Percentiles rank a stretch among this genome's conserved stretches.
Conservation (phyloP, 2,797 vertebrate genomes). For the Alosa sapidissima region DNA sequence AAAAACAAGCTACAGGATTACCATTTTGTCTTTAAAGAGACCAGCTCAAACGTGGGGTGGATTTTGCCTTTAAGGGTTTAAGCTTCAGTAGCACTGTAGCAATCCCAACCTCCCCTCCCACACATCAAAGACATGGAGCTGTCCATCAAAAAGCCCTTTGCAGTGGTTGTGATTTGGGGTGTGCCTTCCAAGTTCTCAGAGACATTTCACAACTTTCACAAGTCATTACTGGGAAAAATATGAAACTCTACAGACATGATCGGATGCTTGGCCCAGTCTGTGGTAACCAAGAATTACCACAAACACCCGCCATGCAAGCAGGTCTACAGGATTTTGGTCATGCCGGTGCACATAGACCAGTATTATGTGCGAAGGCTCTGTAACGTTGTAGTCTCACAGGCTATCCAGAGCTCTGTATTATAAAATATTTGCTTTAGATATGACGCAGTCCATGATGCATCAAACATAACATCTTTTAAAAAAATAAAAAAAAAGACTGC, state of each 20-base stretch:
- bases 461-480: background rate
- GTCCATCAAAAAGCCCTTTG: background rate
- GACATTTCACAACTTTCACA: background rate
- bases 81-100: background rate
- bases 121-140: slow-evolving; percentile 1
- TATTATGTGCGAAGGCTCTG: background rate
- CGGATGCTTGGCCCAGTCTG: background rate
- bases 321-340: background rate
- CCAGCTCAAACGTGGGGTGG: background rate
- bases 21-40: background rate
- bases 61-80: background rate
- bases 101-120: background rate
- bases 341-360: background rate
- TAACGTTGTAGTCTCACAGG: background rate
- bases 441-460: background rate
- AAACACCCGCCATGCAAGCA: background rate
- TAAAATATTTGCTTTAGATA: background rate
- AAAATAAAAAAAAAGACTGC: background rate
- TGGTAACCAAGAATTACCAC: background rate
- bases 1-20: background rate
- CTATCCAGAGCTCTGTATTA: background rate
- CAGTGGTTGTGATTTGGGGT: background rate
- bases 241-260: background rate
- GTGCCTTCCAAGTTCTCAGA: background rate
- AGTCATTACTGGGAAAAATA: background rate